phyloP scores from a whole-genome alignment of 2,113 vertebrate genomes.

The Saguinus midas region DNA sequence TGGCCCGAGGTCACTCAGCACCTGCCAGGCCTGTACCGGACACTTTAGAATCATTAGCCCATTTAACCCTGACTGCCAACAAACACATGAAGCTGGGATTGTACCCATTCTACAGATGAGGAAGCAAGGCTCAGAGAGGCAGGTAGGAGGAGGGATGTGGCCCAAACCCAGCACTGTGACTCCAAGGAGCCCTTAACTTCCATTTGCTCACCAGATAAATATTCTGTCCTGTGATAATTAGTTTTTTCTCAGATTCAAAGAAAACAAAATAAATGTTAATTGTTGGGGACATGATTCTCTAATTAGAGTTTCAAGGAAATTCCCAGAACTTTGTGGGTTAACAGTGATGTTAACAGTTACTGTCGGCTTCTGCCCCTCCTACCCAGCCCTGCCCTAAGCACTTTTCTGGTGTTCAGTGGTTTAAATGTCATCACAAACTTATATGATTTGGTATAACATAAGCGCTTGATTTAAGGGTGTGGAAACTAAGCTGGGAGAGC shows the following conservation, averaged over 20 bases:
- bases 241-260: neutral
- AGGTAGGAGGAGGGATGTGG: neutral
- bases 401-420: neutral
- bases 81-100: too few species aligned
- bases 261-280: neutral
- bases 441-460: neutral
- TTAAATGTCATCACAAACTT: neutral
- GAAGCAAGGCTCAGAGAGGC: neutral
- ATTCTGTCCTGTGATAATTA: neutral
- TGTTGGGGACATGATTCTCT: neutral
- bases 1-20: accelerated
- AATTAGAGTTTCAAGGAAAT: neutral
- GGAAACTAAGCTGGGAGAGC: neutral
- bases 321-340: too few species aligned
- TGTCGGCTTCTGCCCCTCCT: accelerated
- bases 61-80: accelerated
- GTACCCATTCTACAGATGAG: neutral
- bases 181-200: neutral
- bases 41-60: accelerated
- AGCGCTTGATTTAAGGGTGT: neutral
- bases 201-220: neutral
- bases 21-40: accelerated
- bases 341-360: neutral
- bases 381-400: accelerated
- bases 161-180: neutral